A percentile compares a stretch with the other conserved stretches of the same genome.
Conservation (phyloP, 2,797 vertebrate species). For the Phataginus tetradactyla region DNA sequence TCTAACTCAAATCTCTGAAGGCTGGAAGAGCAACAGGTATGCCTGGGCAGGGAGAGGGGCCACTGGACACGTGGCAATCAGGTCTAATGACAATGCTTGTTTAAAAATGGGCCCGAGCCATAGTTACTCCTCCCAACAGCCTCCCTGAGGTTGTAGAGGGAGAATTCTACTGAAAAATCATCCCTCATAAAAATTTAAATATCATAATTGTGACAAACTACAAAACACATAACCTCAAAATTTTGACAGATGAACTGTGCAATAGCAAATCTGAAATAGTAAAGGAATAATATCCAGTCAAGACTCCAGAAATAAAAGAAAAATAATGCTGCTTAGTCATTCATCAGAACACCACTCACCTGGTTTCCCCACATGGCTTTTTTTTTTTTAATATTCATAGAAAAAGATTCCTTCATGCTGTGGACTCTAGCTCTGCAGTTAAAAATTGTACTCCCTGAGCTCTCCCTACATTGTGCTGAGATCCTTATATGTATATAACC, state of each 20-base stretch:
- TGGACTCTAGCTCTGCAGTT: neutral
- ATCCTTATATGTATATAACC: accelerated
- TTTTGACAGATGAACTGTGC: accelerated
- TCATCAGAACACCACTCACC: neutral
- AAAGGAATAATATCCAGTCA: no score
- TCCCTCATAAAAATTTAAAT: neutral
- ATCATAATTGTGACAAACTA: neutral
- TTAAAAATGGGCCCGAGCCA: neutral
- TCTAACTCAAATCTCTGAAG: neutral
- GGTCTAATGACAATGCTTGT: accelerated
- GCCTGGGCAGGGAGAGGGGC: no score
- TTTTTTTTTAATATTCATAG: no score
- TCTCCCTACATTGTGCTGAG: neutral
- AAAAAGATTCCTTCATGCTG: neutral
- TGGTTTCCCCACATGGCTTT: neutral
- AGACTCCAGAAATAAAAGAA: neutral
- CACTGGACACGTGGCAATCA: accelerated
- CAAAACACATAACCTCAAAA: neutral
- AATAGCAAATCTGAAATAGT: neutral
- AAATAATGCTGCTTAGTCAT: neutral
- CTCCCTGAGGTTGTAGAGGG: neutral
- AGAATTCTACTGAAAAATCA: neutral
- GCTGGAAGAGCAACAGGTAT: neutral
- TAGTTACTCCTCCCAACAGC: neutral
- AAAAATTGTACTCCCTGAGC: accelerated